A percentile compares a stretch with the other conserved stretches of the same genome.
These are phyloP conservation scores for Gymnocheta viridis DNA, from an alignment of 2,888 invertebrate species.

Conservation along the genomic window DNA sequence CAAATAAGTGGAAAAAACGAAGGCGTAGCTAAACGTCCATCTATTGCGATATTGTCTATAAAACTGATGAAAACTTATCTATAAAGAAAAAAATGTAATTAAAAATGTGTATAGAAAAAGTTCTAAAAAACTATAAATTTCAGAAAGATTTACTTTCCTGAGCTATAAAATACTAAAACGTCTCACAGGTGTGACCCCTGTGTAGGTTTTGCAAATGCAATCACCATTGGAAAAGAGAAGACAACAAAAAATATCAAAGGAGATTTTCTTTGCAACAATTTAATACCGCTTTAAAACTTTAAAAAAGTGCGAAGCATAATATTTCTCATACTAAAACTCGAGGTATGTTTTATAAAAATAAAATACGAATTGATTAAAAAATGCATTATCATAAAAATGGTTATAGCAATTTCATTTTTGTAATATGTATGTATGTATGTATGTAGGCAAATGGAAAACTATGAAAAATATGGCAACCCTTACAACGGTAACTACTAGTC, in stretches of 20 bases:
- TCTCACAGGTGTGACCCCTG: constrained; percentile 61
- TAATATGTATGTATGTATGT: background rate
- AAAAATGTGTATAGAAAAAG: constrained; percentile 20
- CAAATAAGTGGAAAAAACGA: constrained; percentile 21
- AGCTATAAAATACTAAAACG: constrained; percentile 12
- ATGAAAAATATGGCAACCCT: constrained; percentile 36
- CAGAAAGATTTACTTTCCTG: background rate
- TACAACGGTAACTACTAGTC: constrained; percentile 48
- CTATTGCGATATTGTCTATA: constrained; percentile 41
- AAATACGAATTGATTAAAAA: background rate
- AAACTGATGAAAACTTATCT: constrained; percentile 37
- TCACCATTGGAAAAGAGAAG: constrained; percentile 31
- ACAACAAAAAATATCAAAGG: constrained; percentile 27
- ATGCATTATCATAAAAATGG: constrained; percentile 23
- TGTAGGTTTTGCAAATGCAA: constrained; percentile 48
- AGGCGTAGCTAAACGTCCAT: constrained; percentile 40
- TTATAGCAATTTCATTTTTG: background rate
- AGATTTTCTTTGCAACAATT: constrained; percentile 42
- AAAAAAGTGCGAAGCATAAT: constrained; percentile 26
- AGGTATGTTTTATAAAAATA: constrained; percentile 41
- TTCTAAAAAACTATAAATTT: constrained; percentile 29
- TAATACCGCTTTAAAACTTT: constrained; percentile 28
- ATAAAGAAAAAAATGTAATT: constrained; percentile 37
- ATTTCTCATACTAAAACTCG: background rate
- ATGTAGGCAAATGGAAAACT: background rate